Evolutionary conservation across 2,888 invertebrate species (phyloP), one percentile per base, ranked within the genome.

Genomic region (Euplexia lucipara): DNA sequence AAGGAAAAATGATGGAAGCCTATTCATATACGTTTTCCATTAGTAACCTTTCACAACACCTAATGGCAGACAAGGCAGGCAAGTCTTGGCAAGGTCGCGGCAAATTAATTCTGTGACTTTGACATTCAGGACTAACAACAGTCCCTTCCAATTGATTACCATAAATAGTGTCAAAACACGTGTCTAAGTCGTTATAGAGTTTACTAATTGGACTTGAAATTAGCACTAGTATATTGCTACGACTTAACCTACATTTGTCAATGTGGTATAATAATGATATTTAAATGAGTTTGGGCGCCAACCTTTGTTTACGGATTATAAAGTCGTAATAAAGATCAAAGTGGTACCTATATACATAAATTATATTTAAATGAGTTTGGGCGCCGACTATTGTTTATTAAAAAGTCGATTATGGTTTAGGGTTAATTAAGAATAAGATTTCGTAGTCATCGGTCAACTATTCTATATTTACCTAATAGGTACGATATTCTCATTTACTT

Each of bases 101-200:
- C 22, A 26, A 65, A 69, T 69, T 3, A 26, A 67, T 49, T 70
- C 49, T n/a, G 6, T 58, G 59, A 14, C 64, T 70, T 54, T 71
- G 69, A 71, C 48, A 71, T 64, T 71, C 58, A 52, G 12, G 16
- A 30, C 14, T 16, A 54, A 0, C 30, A 35, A 12, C 3, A 51
- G 20, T 70, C 34, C 72, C 73, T 58, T 65, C 66, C 73, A 70
- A 72, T 9, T 42, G 22, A 74, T 67, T 73, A 67, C 5, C 60
- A 71, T 58, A 54, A 64, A 42, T 44, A 58, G 16, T 9, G 51
- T 30, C 37, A 62, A 47, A 16, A 47, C 65, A 73, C 45, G 51
- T 35, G 57, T 75, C 42, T 0, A 39, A 34, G n/a, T 47, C 49
- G 54, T 39, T 75, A 26, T 26, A 51, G 22, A 47, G 42, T 44